Evolutionary conservation across 2,113 vertebrate genomes (phyloP).

Genomic region (Thalassarche chlororhynchos): DNA sequence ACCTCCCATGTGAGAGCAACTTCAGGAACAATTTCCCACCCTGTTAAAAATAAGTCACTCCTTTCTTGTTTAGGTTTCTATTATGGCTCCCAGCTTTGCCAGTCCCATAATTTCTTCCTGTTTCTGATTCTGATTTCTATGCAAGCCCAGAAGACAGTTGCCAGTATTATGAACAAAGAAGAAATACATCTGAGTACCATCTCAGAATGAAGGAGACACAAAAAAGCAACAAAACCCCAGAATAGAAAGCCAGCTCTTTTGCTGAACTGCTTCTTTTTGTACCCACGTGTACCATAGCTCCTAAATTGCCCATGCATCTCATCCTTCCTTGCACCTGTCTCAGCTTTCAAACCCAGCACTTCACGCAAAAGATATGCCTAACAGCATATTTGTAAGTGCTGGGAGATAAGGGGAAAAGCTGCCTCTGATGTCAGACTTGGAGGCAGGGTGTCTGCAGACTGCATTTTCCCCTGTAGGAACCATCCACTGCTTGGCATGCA

Average conservation of each 20-base stretch:
- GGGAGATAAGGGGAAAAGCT: not conserved
- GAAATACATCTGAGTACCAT: not conserved
- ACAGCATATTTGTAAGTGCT: slow-evolving; percentile 15
- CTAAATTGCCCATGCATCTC: slow-evolving; percentile 18
- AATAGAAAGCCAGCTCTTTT: slow-evolving; percentile 28
- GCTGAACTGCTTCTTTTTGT: slow-evolving; percentile 11
- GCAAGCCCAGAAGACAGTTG: not conserved
- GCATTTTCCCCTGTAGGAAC: not conserved
- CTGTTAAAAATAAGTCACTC: not conserved
- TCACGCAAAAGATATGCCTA: not conserved
- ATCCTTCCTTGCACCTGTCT: slow-evolving; percentile 59
- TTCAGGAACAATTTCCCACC: not conserved
- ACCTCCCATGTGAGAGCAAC: not conserved
- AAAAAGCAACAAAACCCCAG: not conserved
- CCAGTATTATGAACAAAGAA: not conserved
- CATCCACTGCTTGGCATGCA: not conserved
- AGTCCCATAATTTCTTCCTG: not conserved
- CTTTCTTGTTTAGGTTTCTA: not conserved
- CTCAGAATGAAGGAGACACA: not conserved
- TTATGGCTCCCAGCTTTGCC: not conserved
- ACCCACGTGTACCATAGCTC: slow-evolving; percentile 9
- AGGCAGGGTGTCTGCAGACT: not conserved
- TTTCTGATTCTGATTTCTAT: not conserved
- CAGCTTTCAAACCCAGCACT: slow-evolving; percentile 42
- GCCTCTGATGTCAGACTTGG: not conserved